Evolutionary conservation across 2,888 invertebrate genomes (phyloP), one percentile per base, ranked within the genome.

Genomic region (Ophonus ardosiacus): DNA sequence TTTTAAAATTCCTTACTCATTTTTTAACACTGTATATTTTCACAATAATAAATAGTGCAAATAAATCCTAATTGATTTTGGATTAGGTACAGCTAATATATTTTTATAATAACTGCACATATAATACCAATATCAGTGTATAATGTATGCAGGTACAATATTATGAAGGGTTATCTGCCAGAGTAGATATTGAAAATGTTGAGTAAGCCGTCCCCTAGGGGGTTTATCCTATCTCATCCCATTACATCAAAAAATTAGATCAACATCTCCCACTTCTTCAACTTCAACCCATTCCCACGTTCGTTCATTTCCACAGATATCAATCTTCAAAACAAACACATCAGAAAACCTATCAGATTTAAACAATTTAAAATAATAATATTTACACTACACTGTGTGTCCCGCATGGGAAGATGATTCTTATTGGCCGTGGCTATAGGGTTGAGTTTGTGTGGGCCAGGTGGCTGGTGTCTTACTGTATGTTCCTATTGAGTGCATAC

Each of bases 391-490:
- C 56, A 78, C 56, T 78, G 31, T 40, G 17, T 40, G 71, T 40
- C 43, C 71, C 21, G 71, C 40, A 74, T 18, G 17, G 71, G 71
- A 74, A 74, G 4, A 18, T 43, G 6, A 2, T 6, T 43, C 43
- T 74, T 74, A 74, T 74, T 8, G 7, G 1, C 18, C 7, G 7
- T 31, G 40, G 40, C 0, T 21, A 43, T 17, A 74, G 13, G 13
- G 71, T 15, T 43, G 15, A 79, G 38, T 40, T 57, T 76, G 17
- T n/a, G n/a, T 21, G 8, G 7, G 61, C 83, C 83, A 83, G 83
- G 83, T 83, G 83, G 83, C 18, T 83, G 76, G 83, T 83, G 83
- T 83, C 83, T 83, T 83, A 82, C 82, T 38, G 82, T 61, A 61
- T 76, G 61, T 38, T 76, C 56, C 24, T 31, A 74, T 74, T 74